These are phyloP conservation scores for Calidris pugnax DNA, from an alignment of 2,113 vertebrate genomes.

Conservation along the genomic window DNA sequence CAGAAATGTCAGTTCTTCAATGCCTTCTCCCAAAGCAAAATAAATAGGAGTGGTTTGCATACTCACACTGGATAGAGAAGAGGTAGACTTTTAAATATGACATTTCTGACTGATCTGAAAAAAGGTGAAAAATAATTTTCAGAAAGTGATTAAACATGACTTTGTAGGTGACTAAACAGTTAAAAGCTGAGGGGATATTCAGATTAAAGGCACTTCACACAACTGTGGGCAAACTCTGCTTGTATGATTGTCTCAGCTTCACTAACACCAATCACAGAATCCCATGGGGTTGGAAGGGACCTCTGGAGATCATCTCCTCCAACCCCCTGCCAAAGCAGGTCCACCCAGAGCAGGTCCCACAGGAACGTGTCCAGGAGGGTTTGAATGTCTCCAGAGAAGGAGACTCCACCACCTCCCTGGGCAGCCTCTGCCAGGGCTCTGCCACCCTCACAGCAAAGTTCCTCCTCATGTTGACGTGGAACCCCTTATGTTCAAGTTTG, in stretches of 20 bases:
- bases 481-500: too few relatives aligned
- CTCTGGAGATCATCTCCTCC: too few relatives aligned
- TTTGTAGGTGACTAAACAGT: neutral
- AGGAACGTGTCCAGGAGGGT: too few relatives aligned
- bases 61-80: neutral
- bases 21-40: neutral
- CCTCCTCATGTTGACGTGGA: too few relatives aligned
- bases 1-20: neutral
- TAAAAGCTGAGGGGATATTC: neutral
- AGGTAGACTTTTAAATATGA: neutral
- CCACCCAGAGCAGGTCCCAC: too few relatives aligned
- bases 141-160: neutral
- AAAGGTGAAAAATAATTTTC: neutral
- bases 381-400: too few relatives aligned
- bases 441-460: too few relatives aligned
- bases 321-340: too few relatives aligned
- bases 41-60: neutral
- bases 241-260: neutral
- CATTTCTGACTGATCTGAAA: neutral
- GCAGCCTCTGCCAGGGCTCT: too few relatives aligned
- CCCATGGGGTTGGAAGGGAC: too few relatives aligned
- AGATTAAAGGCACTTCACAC: neutral
- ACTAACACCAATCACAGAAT: neutral
- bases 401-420: too few relatives aligned
- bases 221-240: neutral